A percentile compares a stretch with the other conserved stretches of the same genome.
phyloP scores from a whole-genome alignment of 1,140 invertebrate genomes.

The Amyelois transitella region DNA sequence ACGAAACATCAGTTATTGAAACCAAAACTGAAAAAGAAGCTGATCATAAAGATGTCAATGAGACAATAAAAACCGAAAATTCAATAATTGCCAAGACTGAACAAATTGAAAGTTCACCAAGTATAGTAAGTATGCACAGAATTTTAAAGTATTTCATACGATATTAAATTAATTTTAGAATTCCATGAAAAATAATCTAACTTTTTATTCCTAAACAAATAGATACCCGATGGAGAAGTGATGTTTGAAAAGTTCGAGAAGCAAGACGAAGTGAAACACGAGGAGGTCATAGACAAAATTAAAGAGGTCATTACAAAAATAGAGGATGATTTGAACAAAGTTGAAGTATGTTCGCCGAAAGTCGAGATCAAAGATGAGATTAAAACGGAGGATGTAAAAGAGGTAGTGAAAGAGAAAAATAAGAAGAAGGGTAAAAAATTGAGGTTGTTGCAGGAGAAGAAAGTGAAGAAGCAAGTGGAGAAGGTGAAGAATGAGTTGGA shows the following conservation, averaged over 20 bases:
- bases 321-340: conserved; percentile 41
- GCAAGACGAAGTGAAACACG: conserved; percentile 40
- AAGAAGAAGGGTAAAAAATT: conserved; percentile 53
- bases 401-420: conserved; percentile 22
- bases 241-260: conserved; percentile 54
- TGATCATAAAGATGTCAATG: conserved; percentile 1
- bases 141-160: no score
- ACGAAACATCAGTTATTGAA: conserved; percentile 4
- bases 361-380: conserved; percentile 18
- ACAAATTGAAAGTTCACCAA: neutral
- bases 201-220: neutral
- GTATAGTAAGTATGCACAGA: neutral
- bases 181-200: neutral
- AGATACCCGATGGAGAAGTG: conserved; percentile 40
- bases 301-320: conserved; percentile 59
- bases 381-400: neutral
- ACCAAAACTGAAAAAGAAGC: neutral
- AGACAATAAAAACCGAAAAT: conserved; percentile 6
- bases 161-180: neutral
- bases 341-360: conserved; percentile 26
- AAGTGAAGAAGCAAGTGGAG: conserved; percentile 53
- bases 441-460: conserved; percentile 51
- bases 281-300: conserved; percentile 55
- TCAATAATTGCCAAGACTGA: neutral
- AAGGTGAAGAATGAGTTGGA: conserved; percentile 49